Evolutionary conservation across 2,797 vertebrate genomes (phyloP), one percentile per base, ranked within the genome.

Genomic region (Mastacembelus armatus): DNA sequence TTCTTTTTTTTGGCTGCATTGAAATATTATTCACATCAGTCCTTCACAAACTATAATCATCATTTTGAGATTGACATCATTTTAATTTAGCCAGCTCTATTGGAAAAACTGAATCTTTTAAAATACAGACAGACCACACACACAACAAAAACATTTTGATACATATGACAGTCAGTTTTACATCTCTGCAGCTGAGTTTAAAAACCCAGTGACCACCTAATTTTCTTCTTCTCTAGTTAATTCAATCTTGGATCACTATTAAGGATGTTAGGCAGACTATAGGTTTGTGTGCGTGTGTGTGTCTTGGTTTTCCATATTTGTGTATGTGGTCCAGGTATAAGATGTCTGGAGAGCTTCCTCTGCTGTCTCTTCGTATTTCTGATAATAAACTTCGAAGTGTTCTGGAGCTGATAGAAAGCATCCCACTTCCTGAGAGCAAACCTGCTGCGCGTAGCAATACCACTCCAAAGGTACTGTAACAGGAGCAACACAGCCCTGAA

Each of bases 311-410:
- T 57, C 7, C 6, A 47, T 63, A 36, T 68, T 77, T 73, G 4
- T 57, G 18, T 65, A 1, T 79, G 16, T 77, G 12, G 86, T 87
- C 81, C 71, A 99, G 98, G 87, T 98, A 97, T 90, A 98, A 97
- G 88, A 84, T 99, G 32, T 97, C 85, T 66, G 98, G 96, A 63
- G 92, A 95, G 62, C 93, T 99, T 52, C 96, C 96, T 55, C 90
- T 97, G 80, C 89, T 99, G 75, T 98, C 95, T 57, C 73, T 99
- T 62, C 93, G 93, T 68, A 95, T 99, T 78, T 98, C 97, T 27
- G 98, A 99, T 78, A 90, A 94, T 78, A 98, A 98, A 90, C 82
- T 99, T 16, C 93, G 91, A 68, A 95, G 93, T 40, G 93, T 98
- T 63, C 84, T 99, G 86, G 92, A 95, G 74, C 86, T 99, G 77